Evolutionary conservation across 2,113 vertebrate genomes (phyloP).

Genomic region (Crocuta crocuta): DNA sequence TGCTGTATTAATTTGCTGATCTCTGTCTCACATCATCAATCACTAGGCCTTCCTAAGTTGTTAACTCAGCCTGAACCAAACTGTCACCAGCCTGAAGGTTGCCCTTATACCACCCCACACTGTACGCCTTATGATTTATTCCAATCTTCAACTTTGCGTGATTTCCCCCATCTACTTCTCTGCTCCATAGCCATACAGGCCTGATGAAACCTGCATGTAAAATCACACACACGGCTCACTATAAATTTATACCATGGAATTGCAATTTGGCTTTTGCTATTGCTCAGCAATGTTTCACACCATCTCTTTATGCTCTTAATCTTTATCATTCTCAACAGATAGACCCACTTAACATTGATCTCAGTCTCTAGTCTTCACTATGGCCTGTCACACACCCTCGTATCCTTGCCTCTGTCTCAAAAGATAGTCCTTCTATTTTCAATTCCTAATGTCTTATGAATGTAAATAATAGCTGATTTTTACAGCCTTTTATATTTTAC

Average conservation of each 20-base stretch:
- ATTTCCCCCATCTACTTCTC: neutral
- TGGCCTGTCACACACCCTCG: neutral
- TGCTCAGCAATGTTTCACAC: slow-evolving; percentile 12
- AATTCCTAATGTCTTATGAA: neutral
- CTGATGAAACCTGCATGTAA: neutral
- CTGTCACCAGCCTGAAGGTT: neutral
- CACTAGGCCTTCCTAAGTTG: neutral
- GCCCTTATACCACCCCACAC: neutral
- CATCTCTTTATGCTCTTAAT: neutral
- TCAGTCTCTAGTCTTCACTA: neutral
- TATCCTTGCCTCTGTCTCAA: neutral
- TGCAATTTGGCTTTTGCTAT: neutral
- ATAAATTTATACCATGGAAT: neutral
- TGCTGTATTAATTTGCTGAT: neutral
- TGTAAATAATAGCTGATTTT: neutral
- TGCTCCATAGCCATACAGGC: neutral
- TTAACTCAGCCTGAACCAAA: neutral
- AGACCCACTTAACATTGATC: neutral
- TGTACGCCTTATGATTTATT: neutral
- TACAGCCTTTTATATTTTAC: neutral
- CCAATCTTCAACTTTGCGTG: neutral
- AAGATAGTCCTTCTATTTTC: neutral
- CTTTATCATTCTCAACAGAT: neutral
- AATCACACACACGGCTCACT: neutral
- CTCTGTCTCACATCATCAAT: neutral